Base-by-base conservation (phyloP, 2,888 invertebrate species). In the Mystacides longicornis region DNA sequence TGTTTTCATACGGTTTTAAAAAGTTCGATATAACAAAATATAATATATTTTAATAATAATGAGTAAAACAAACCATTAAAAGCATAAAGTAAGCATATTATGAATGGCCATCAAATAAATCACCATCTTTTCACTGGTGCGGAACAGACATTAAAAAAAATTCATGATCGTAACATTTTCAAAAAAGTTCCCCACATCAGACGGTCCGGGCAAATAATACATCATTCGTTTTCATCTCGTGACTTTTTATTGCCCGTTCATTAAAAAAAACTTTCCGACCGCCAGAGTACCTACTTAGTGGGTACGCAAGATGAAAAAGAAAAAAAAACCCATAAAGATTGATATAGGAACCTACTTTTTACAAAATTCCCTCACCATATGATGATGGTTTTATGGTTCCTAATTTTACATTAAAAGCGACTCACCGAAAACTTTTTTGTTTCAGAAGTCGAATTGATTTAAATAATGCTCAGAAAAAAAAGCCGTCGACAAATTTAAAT, bases 171-270 rank as follows among this genome's bases (percentile, higher is more conserved):
- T n/a, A n/a, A n/a, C n/a, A n/a, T n/a, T n/a, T n/a, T n/a, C n/a
- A n/a, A 37, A 14, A 37, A 37, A 7, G 14, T 37, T 37, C 3
- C 16, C 16, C 37, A 14, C 16, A 37, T 37, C 37, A 37, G 37
- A 37, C 16, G 37, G 37, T 37, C 37, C 16, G 16, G 14, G 37
- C 16, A n/a, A n/a, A n/a, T 37, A 37, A 37, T 37, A 37, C 37
- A 16, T 37, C 37, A 37, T 37, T 37, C 37, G 37, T 16, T 7
- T 14, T 37, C 37, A 16, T 37, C 37, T 37, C 37, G 16, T 37
- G 37, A 37, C n/a, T 37, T 37, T 37, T 37, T 37, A 37, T 37
- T 37, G 37, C 37, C 37, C 37, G 37, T 37, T 37, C 37, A 37
- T 37, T 37, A 37, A 37, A 37, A 27, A 37, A 37, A 37, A 37